Conservation (phyloP, 1,140 invertebrate species). For the Drosophila burlai region DNA sequence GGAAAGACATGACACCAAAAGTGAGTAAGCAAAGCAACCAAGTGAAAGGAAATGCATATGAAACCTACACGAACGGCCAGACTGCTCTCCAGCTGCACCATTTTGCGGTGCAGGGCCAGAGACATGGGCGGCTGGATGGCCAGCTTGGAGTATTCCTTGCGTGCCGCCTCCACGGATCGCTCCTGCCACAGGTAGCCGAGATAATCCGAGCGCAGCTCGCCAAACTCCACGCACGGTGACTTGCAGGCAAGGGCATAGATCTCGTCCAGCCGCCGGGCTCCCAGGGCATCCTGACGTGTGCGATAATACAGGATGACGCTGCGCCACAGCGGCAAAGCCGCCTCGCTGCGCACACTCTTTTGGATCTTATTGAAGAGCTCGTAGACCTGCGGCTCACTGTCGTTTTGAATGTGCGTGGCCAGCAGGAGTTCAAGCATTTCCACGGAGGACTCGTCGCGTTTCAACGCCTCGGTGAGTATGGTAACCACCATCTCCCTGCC, state of each 20-base stretch:
- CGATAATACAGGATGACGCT: slow-evolving; percentile 66
- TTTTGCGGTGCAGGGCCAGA: slow-evolving; percentile 71
- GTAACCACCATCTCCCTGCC: slow-evolving; percentile 46
- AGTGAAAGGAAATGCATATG: background rate
- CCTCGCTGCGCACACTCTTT: slow-evolving; percentile 40
- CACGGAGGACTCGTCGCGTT: slow-evolving; percentile 43
- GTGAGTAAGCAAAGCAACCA: background rate
- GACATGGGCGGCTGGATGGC: slow-evolving; percentile 69
- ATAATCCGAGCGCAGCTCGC: slow-evolving; percentile 63
- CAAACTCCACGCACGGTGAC: slow-evolving; percentile 60
- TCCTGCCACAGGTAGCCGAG: slow-evolving; percentile 70
- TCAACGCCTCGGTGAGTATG: slow-evolving; percentile 65
- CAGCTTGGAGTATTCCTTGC: slow-evolving; percentile 68
- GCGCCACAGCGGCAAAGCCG: slow-evolving; percentile 55
- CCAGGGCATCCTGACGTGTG: slow-evolving; percentile 39
- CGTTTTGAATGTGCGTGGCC: slow-evolving; percentile 57
- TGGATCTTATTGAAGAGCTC: slow-evolving; percentile 65
- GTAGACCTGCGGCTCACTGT: slow-evolving; percentile 54
- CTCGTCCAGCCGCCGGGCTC: slow-evolving; percentile 50
- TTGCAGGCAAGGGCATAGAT: slow-evolving; percentile 70
- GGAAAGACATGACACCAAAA: background rate
- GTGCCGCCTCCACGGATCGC: slow-evolving; percentile 57
- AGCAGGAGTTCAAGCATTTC: slow-evolving; percentile 70
- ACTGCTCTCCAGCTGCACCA: slow-evolving; percentile 67
- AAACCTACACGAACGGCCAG: slow-evolving; percentile 31